Evolutionary conservation across 2,797 vertebrate species (phyloP).

Genomic region (Rhinatrema bivittatum): DNA sequence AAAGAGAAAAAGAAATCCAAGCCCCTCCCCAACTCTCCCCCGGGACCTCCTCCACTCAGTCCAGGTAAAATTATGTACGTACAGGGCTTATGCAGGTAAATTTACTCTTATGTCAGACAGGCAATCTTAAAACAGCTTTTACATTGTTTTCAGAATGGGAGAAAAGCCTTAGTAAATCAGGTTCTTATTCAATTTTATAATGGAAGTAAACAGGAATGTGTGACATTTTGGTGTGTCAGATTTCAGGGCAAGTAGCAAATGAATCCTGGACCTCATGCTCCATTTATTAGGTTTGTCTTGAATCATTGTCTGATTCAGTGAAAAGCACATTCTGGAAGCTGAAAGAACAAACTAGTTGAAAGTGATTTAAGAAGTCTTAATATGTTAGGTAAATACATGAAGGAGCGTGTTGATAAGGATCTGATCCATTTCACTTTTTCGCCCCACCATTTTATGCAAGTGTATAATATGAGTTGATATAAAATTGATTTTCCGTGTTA

Average conservation of each 20-base stretch:
- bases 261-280: slow-evolving; percentile 37
- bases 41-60: too few species aligned
- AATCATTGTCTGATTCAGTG: slow-evolving; percentile 16
- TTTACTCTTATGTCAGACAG: too few species aligned
- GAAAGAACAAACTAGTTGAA: slow-evolving; percentile 28
- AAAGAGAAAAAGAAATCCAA: too few species aligned
- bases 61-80: too few species aligned
- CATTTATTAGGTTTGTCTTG: slow-evolving; percentile 37
- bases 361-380: slow-evolving; percentile 16
- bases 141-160: too few species aligned
- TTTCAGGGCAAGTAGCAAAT: slow-evolving; percentile 48
- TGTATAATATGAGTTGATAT: background rate
- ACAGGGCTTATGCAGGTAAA: too few species aligned
- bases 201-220: slow-evolving; percentile 64
- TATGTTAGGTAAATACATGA: slow-evolving; percentile 14
- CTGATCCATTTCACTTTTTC: slow-evolving; percentile 8
- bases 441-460: slow-evolving; percentile 3
- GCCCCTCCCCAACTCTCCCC: too few species aligned
- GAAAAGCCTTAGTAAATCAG: too few species aligned
- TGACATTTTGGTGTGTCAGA: slow-evolving; percentile 45
- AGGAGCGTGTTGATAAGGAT: slow-evolving; percentile 12
- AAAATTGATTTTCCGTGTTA: background rate
- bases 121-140: too few species aligned
- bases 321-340: background rate
- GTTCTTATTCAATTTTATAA: slow-evolving; percentile 60